These are phyloP conservation scores for Engraulis encrasicolus DNA, from an alignment of 2,113 vertebrate species.

Conservation along the genomic window DNA sequence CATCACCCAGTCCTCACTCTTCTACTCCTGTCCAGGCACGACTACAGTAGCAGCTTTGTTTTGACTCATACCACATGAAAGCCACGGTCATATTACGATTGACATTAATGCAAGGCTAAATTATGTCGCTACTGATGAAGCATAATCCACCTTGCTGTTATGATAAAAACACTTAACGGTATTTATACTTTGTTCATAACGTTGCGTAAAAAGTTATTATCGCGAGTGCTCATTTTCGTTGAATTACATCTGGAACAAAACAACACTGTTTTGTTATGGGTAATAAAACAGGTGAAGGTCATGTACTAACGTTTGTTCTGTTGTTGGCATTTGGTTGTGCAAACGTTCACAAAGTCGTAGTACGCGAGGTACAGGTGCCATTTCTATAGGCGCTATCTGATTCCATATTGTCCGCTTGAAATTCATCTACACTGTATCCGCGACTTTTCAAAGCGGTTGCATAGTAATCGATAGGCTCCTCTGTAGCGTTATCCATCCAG, in stretches of 20 bases:
- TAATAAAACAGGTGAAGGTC: conserved; percentile 23
- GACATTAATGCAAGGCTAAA: neutral
- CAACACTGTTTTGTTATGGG: neutral
- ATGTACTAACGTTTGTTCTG: conserved; percentile 19
- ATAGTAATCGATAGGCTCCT: conserved; percentile 90
- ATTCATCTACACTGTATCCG: conserved; percentile 87
- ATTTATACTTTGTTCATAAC: neutral
- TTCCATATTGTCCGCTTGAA: conserved; percentile 83
- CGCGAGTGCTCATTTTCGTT: neutral
- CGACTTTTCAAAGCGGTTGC: conserved; percentile 89
- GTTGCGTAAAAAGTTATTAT: neutral
- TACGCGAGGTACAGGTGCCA: conserved; percentile 87
- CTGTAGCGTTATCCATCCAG: conserved; percentile 87
- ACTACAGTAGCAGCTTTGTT: neutral
- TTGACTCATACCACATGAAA: neutral
- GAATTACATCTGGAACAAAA: neutral
- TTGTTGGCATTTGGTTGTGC: conserved; percentile 21
- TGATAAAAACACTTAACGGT: neutral
- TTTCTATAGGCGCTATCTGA: conserved; percentile 82
- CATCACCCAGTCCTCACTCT: neutral
- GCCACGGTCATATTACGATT: neutral
- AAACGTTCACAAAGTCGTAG: conserved; percentile 59
- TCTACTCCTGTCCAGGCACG: neutral
- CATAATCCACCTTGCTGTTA: neutral
- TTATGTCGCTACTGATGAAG: neutral